Evolutionary conservation across 2,113 vertebrate species (phyloP), one percentile per base, ranked within the genome.

Genomic region (Trematocara marginatum): DNA sequence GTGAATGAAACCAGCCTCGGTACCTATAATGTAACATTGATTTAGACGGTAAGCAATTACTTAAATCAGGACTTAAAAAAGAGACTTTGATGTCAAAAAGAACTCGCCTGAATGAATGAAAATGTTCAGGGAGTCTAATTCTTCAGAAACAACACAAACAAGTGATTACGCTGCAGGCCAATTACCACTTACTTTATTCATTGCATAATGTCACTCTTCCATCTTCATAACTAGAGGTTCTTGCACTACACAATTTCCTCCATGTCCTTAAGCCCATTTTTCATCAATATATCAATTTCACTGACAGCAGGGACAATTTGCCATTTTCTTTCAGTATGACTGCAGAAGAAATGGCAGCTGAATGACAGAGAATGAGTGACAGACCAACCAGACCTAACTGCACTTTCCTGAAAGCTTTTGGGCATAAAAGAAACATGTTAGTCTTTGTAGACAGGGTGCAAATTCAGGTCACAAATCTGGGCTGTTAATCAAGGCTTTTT

Each of bases 401-500:
- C 85, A 86, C 86, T 92, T 80, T 87, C 15, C 53, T 88, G 56
- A 89, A 91, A 90, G 85, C 87, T 87, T 52, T 51, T 7, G 71
- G 11, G 78, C 66, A 87, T 92, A 78, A 93, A 92, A 89, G 86
- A 91, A 84, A 89, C 89, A 81, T 79, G 87, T 64, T 86, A 59
- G 74, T 89, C 79, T 71, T 74, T 29, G 80, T 59, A 88, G 86
- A 86, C 81, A 79, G 74, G 69, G 88, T 89, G 84, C 78, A 86
- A 87, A 92, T 93, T 90, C 86, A 86, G 90, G 91, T 90, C 91
- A 90, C 80, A 89, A 79, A 91, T 88, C 79, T 78, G 20, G 61
- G 81, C 86, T 87, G 88, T 86, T 90, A 85, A 91, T 91, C 85
- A 82, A 88, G 66, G 90, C 84, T 90, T 88, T 89, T 92, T 93